Base-by-base conservation (phyloP, 1,140 invertebrate genomes). In the Drosophila nasuta region DNA sequence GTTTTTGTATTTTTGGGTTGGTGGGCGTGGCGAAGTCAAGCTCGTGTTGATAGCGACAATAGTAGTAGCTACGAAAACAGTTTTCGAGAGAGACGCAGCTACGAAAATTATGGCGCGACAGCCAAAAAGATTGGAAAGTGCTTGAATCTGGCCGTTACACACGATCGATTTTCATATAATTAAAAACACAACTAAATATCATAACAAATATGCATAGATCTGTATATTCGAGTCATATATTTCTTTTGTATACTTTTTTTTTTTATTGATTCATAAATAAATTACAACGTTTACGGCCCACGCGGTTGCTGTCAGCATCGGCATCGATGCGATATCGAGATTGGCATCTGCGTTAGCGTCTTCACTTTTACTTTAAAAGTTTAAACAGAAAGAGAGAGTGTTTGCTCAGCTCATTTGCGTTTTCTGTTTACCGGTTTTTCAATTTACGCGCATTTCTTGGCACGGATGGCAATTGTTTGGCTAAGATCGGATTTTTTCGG, bases 331-430 rank as follows among this genome's bases (percentile, higher is more conserved):
- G 59, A 48, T 48, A 49, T 48, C 67, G 59, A 49, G 45, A 52
- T 49, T 76, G 58, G 66, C 63, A 60, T 54, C 60, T 69, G 35
- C 63, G 71, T 15, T 66, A 30, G 52, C 41, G 41, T 75, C 81
- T 78, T 68, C 85, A 85, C 85, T 89, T 89, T 89, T 89, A 89
- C 86, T 82, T 80, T 68, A 56, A 56, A 25, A 38, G 52, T 56
- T 56, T 56, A 85, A 81, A 76, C 78, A 67, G 69, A 89, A 80
- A 89, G 85, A 85, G 85, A 89, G 85, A 86, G 86, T 89, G 78
- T 89, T 89, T 85, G 70, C 56, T 52, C 79, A 79, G 78, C 85
- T 89, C 81, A 88, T 89, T 89, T 79, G 85, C 83, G 83, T 88
- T 87, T 85, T 69, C 52, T 65, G 76, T 75, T 83, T 88, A 89